phyloP scores from a whole-genome alignment of 2,113 vertebrate species.

The Mungos mungo region DNA sequence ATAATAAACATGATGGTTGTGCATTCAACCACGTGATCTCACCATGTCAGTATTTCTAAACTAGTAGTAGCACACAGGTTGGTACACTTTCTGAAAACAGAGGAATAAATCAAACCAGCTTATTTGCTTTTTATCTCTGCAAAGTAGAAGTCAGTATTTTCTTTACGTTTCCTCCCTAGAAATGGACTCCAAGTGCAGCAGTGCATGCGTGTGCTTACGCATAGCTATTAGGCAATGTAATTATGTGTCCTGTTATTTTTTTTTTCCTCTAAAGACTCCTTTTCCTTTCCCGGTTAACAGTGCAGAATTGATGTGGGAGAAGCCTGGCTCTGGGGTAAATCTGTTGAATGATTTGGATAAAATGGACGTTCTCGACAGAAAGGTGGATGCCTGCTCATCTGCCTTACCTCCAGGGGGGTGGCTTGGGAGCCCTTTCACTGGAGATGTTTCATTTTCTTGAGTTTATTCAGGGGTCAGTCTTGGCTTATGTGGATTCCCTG shows the following conservation, averaged over 20 bases:
- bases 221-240: neutral
- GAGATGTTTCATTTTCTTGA: slow-evolving; percentile 22
- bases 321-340: neutral
- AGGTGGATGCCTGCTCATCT: neutral
- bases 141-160: neutral
- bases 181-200: neutral
- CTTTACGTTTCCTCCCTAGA: slow-evolving; percentile 1
- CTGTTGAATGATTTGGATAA: slow-evolving; percentile 44
- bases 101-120: neutral
- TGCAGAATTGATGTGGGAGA: neutral
- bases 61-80: neutral
- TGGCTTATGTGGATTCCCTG: slow-evolving; percentile 43
- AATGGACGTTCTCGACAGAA: neutral
- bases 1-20: neutral
- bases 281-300: neutral
- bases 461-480: slow-evolving; percentile 46
- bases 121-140: neutral
- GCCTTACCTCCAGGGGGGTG: neutral
- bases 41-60: neutral
- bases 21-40: neutral
- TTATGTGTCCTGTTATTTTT: neutral
- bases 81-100: neutral
- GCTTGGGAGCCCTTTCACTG: neutral
- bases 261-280: slow-evolving; percentile 31
- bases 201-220: neutral